Base-by-base conservation (phyloP, 2,113 vertebrate genomes). In the Daboia siamensis region DNA sequence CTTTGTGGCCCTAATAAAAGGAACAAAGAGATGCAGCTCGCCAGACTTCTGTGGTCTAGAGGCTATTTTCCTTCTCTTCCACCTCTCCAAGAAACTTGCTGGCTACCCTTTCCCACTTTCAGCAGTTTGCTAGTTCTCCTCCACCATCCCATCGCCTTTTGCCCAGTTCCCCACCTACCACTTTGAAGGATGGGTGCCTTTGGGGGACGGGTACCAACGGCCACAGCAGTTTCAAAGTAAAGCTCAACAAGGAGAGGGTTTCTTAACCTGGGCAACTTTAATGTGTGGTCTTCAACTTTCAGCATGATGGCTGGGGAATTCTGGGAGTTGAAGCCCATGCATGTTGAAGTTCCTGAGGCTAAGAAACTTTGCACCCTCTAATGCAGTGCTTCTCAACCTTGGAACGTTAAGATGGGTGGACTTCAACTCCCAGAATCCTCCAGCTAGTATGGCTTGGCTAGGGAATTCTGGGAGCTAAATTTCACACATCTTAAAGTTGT, bases 1-100 rank as follows among this genome's bases (percentile, higher is more conserved):
- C 80, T 94, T 94, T 4, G 33, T 23, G 94, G 94, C 24, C 39
- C 86, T 3, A 52, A 92, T 52, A 91, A 85, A 21, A 56, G 84
- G 44, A 59, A 74, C 86, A 88, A 91, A 57, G 61, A 84, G 21
- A 8, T 39, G 5, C 48, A 39, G 20, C n/a, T n/a, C 20, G 3
- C 80, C 54, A 46, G 89, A 26, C 24, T 20, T 15, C 21, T 74
- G 44, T 57, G 85, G 54, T 64, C 90, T 5, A 9, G 20, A 80
- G 85, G 23, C 33, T 64, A n/a, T 48, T 46, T 56, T 39, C 7
- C 7, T 24, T 6, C 1, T 17, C n/a, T 23, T 56, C 48, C 46
- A 26, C 48, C 56, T 8, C 9, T 20, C 51, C 33, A 23, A 46
- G 11, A n/a, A 2, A 26, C 39, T 24, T 15, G 9, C 74, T 13